phyloP scores from a whole-genome alignment of 30 jellyfish, hydroid and myxozoan genomes.

The Hydractinia symbiolongicarpus region DNA sequence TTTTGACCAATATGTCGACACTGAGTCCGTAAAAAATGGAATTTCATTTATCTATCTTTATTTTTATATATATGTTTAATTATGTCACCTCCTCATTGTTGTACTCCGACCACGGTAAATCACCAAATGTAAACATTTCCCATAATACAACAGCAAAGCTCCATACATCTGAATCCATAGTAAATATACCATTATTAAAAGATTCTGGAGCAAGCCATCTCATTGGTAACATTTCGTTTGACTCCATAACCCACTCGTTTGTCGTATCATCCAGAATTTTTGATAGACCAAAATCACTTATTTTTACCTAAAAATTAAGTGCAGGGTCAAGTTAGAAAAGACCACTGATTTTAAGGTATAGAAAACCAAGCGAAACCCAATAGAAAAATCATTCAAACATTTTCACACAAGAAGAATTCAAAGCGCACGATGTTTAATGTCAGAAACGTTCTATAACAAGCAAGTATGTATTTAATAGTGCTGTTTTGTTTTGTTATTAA shows the following conservation, averaged over 20 bases:
- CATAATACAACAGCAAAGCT: constrained; percentile 90
- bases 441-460: too few relatives aligned
- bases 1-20: too few relatives aligned
- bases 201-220: constrained; percentile 95
- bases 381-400: too few relatives aligned
- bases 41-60: too few relatives aligned
- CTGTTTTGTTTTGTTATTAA: too few relatives aligned
- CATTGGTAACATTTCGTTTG: constrained; percentile 68
- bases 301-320: constrained; percentile 52
- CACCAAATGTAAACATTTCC: constrained; percentile 96
- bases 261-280: constrained; percentile 58
- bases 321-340: not conserved
- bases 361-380: too few relatives aligned
- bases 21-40: too few relatives aligned
- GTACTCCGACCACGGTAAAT: constrained; percentile 61
- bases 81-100: constrained; percentile 47
- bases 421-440: too few relatives aligned
- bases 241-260: constrained; percentile 75
- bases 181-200: constrained; percentile 66
- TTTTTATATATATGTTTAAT: too few relatives aligned
- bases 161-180: constrained; percentile 97
- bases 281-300: constrained; percentile 93
- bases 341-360: too few relatives aligned
- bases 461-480: too few relatives aligned
- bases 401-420: too few relatives aligned